These are phyloP conservation scores for Nibea albiflora DNA, from an alignment of 2,113 vertebrate genomes.

Conservation along the genomic window DNA sequence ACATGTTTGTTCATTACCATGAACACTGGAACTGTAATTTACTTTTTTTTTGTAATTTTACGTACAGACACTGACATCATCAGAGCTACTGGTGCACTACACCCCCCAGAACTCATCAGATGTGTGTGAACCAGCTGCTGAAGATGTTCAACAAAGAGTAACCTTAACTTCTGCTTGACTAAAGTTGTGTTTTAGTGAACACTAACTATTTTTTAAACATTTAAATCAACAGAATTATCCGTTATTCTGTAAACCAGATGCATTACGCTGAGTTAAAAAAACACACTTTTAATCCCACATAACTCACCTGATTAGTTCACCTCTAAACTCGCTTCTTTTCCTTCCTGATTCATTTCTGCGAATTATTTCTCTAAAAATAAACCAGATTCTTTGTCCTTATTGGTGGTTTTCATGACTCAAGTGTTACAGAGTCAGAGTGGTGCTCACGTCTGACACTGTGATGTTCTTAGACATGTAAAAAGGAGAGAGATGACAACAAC, in stretches of 20 bases:
- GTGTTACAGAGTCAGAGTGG: not conserved
- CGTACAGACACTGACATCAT: too few relatives aligned
- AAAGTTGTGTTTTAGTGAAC: too few relatives aligned
- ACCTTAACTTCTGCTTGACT: too few relatives aligned
- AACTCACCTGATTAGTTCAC: not conserved
- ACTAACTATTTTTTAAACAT: not conserved
- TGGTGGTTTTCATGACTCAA: not conserved
- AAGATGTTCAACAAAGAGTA: not conserved
- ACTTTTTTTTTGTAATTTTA: not conserved
- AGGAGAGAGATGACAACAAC: not conserved
- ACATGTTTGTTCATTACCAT: not conserved
- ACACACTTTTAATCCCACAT: too few relatives aligned
- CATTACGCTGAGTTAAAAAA: not conserved
- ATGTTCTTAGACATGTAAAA: not conserved
- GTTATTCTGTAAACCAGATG: not conserved
- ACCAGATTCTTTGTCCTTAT: not conserved
- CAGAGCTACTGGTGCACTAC: too few relatives aligned
- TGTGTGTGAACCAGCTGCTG: not conserved
- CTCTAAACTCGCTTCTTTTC: not conserved
- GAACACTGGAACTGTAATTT: not conserved
- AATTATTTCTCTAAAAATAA: not conserved
- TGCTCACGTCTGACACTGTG: constrained; percentile 3
- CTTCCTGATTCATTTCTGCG: not conserved
- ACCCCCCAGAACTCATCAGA: too few relatives aligned
- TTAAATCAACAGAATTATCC: not conserved